These are phyloP conservation scores for Cephus pulcher DNA, from an alignment of 2,888 invertebrate species.

Conservation along the genomic window DNA sequence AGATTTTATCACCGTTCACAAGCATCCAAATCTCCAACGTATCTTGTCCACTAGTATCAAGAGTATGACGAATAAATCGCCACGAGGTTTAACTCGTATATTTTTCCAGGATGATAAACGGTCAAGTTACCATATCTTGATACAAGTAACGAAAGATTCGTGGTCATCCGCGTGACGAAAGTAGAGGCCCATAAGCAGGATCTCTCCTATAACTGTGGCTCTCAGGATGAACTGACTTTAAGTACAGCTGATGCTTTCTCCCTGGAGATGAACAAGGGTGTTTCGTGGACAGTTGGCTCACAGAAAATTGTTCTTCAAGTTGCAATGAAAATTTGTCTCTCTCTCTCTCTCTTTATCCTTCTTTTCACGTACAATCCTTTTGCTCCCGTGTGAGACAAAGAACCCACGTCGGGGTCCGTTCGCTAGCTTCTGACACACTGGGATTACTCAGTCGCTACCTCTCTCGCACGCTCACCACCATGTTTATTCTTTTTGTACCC, in stretches of 20 bases:
- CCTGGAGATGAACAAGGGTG: background rate
- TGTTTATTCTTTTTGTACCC: slow-evolving; percentile 46
- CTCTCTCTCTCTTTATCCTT: background rate
- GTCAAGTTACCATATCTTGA: background rate
- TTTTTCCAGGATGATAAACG: background rate
- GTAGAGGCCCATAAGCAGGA: background rate
- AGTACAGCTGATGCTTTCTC: background rate
- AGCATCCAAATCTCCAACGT: background rate
- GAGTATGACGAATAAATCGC: no score
- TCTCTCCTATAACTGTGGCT: background rate
- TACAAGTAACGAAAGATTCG: background rate
- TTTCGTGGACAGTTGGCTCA: background rate
- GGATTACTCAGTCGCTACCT: slow-evolving; percentile 13
- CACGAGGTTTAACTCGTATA: background rate
- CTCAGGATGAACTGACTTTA: background rate
- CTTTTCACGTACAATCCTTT: background rate
- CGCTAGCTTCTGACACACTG: slow-evolving; percentile 23
- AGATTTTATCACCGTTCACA: background rate
- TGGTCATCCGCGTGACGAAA: background rate
- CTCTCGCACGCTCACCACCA: slow-evolving; percentile 35
- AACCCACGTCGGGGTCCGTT: background rate
- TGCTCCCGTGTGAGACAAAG: background rate
- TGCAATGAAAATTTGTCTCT: background rate
- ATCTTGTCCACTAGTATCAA: background rate
- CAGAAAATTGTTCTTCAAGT: background rate